Conservation (phyloP, 1,140 invertebrate genomes). For the Drosophila obscura region DNA sequence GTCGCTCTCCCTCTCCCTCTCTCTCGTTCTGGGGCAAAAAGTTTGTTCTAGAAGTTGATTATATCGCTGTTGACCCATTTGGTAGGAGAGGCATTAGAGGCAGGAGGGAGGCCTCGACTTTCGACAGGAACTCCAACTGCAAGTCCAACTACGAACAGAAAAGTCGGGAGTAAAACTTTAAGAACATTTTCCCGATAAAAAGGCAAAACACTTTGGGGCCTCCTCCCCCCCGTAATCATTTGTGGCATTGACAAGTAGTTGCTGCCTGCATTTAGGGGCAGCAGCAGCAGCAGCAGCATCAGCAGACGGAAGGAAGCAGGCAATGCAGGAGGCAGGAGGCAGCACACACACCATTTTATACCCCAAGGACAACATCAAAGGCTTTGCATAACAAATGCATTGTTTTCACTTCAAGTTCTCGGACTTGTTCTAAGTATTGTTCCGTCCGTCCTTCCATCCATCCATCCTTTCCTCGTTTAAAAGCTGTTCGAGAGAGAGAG, state of each 20-base stretch:
- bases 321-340: neutral
- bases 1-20: neutral
- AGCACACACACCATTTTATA: slow-evolving; percentile 19
- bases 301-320: slow-evolving; percentile 2
- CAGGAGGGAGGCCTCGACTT: neutral
- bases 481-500: slow-evolving; percentile 62
- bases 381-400: slow-evolving; percentile 78
- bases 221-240: slow-evolving; percentile 51
- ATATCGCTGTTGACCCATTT: slow-evolving; percentile 62
- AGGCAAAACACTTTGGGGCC: slow-evolving; percentile 37
- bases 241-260: slow-evolving; percentile 54
- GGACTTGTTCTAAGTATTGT: slow-evolving; percentile 72
- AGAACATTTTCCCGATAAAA: slow-evolving; percentile 46
- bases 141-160: too few species aligned
- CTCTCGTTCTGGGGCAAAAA: slow-evolving; percentile 25
- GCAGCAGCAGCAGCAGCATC: neutral
- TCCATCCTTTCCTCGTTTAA: slow-evolving; percentile 12
- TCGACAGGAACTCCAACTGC: too few species aligned
- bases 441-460: slow-evolving; percentile 19
- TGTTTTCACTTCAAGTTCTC: slow-evolving; percentile 65
- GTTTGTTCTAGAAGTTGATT: slow-evolving; percentile 40
- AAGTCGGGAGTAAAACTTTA: slow-evolving; percentile 18
- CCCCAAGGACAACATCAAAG: slow-evolving; percentile 76
- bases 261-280: slow-evolving; percentile 17
- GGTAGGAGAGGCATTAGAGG: slow-evolving; percentile 10